Evolutionary conservation across 2,888 invertebrate genomes (phyloP).

Genomic region (Melinaea marsaeus): DNA sequence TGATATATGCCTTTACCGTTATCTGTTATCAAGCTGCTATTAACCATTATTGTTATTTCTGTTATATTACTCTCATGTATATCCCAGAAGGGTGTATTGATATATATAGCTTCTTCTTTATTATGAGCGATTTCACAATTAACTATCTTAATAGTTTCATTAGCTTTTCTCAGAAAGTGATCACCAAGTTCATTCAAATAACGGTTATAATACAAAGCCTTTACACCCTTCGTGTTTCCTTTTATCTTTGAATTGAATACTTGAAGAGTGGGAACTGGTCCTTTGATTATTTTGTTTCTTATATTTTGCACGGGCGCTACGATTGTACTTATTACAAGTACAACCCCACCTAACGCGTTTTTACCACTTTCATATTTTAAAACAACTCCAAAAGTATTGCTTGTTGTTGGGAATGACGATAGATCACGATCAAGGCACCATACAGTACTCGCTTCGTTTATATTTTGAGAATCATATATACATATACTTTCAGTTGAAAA

Average conservation of each 20-base stretch:
- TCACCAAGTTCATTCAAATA: conserved; percentile 91
- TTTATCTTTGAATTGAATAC: conserved; percentile 86
- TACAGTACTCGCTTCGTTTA: conserved; percentile 79
- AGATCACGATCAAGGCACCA: conserved; percentile 91
- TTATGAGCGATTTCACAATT: conserved; percentile 90
- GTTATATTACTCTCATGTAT: conserved; percentile 91
- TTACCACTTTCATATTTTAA: conserved; percentile 88
- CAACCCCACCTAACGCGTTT: conserved; percentile 88
- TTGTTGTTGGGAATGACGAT: conserved; percentile 93
- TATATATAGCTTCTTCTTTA: conserved; percentile 86
- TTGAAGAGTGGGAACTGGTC: conserved; percentile 87
- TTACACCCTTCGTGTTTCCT: conserved; percentile 88
- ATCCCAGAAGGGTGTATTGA: conserved; percentile 92
- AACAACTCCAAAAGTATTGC: conserved; percentile 88
- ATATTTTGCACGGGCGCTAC: conserved; percentile 85
- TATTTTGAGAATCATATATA: conserved; percentile 85
- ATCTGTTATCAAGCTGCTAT: conserved; percentile 88
- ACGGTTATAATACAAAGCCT: conserved; percentile 91
- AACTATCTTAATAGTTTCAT: conserved; percentile 89
- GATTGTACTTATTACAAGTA: conserved; percentile 86
- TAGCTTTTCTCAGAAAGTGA: conserved; percentile 90
- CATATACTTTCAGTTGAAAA: conserved; percentile 90
- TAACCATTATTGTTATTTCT: conserved; percentile 93
- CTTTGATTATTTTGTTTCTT: conserved; percentile 84
- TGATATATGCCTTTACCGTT: conserved; percentile 94